Conservation (phyloP, 2,797 vertebrate species). For the Sebastes hubbsi region DNA sequence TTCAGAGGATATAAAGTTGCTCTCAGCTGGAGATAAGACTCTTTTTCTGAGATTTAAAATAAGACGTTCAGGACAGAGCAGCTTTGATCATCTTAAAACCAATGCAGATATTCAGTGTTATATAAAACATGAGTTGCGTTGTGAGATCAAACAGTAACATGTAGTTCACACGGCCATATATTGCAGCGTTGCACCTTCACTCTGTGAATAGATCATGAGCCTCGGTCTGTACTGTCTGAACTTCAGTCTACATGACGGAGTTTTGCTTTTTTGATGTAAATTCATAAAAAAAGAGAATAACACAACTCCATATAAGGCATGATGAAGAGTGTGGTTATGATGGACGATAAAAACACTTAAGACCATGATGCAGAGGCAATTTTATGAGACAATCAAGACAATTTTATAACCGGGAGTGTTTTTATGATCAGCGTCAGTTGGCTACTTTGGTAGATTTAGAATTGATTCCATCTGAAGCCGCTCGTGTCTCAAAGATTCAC, state of each 20-base stretch:
- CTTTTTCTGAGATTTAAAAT: neutral
- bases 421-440: conserved; percentile 5
- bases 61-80: neutral
- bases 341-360: neutral
- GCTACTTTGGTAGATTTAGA: neutral
- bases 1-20: neutral
- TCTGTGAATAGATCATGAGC: neutral
- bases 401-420: neutral
- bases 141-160: neutral
- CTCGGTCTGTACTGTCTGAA: neutral
- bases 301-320: neutral
- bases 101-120: neutral
- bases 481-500: neutral
- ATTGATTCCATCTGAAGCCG: neutral
- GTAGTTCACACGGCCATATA: neutral
- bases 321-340: neutral
- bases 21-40: neutral
- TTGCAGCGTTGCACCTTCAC: neutral
- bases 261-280: neutral
- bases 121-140: neutral
- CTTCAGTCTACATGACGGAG: neutral
- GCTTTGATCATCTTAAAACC: neutral
- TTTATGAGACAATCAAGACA: neutral
- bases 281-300: neutral
- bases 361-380: neutral